These are phyloP conservation scores for Cryptosula pallasiana DNA, from an alignment of 2,888 invertebrate species.

Conservation along the genomic window DNA sequence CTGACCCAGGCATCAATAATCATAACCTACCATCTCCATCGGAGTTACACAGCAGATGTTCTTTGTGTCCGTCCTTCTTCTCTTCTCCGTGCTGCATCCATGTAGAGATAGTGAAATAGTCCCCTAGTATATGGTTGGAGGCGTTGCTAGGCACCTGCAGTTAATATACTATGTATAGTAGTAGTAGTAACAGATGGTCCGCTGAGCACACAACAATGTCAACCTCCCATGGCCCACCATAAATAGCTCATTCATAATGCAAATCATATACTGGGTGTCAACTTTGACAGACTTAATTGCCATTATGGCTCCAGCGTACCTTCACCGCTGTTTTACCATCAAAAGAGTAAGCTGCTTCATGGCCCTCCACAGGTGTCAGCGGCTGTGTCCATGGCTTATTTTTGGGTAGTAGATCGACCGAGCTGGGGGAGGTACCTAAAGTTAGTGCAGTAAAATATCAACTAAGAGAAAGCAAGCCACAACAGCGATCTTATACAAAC, in stretches of 20 bases:
- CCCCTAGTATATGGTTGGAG: conserved; percentile 70
- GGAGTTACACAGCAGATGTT: conserved; percentile 92
- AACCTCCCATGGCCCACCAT: background rate
- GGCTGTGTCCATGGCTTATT: conserved; percentile 74
- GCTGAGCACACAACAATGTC: background rate
- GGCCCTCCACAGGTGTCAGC: conserved; percentile 79
- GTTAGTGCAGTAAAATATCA: too few species aligned
- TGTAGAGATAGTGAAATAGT: conserved; percentile 82
- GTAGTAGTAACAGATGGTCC: background rate
- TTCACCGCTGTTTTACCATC: conserved; percentile 85
- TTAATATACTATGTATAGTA: background rate
- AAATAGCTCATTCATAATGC: background rate
- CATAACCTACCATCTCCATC: conserved; percentile 83
- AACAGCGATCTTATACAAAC: too few species aligned
- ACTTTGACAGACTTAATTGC: too few species aligned
- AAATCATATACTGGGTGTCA: background rate
- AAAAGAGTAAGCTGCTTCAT: conserved; percentile 77
- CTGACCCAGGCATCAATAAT: conserved; percentile 34
- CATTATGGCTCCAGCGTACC: conserved; percentile 43
- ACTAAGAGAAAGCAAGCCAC: too few species aligned
- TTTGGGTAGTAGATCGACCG: conserved; percentile 77
- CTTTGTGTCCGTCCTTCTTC: conserved; percentile 66
- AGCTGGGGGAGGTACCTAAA: conserved; percentile 70
- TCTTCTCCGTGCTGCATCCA: conserved; percentile 90
- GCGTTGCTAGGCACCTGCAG: conserved; percentile 38